These are phyloP conservation scores for Acridotheres tristis DNA, from an alignment of 2,797 vertebrate species.

Conservation along the genomic window DNA sequence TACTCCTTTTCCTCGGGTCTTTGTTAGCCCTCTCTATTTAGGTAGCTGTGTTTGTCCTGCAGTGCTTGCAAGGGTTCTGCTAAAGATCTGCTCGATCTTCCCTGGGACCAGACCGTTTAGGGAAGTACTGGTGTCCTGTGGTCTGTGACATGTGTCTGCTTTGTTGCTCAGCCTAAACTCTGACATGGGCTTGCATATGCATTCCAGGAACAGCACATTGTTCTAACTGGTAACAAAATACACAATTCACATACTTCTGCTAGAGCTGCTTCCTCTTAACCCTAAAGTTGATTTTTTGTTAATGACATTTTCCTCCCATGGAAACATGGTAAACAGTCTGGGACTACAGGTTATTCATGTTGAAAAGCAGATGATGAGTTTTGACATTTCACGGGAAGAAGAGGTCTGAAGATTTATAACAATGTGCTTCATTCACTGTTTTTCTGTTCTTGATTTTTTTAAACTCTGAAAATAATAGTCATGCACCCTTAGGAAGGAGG, in stretches of 20 bases:
- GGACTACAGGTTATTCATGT: background rate
- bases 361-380: constrained; percentile 1
- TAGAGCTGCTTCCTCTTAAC: constrained; percentile 30
- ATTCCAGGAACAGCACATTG: constrained; percentile 19
- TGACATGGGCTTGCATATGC: background rate
- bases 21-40: background rate
- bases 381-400: constrained; percentile 26
- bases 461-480: background rate
- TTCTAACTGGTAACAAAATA: constrained; percentile 19
- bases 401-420: background rate
- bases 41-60: background rate
- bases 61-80: background rate
- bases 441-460: background rate
- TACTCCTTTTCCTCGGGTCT: background rate
- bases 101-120: background rate
- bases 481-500: background rate
- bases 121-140: background rate
- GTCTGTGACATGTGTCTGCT: background rate
- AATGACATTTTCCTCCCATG: background rate
- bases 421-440: background rate
- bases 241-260: background rate
- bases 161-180: background rate
- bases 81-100: background rate
- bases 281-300: constrained; percentile 35
- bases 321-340: background rate